phyloP scores from a whole-genome alignment of 1,140 invertebrate genomes.

The Drosophila miranda region DNA sequence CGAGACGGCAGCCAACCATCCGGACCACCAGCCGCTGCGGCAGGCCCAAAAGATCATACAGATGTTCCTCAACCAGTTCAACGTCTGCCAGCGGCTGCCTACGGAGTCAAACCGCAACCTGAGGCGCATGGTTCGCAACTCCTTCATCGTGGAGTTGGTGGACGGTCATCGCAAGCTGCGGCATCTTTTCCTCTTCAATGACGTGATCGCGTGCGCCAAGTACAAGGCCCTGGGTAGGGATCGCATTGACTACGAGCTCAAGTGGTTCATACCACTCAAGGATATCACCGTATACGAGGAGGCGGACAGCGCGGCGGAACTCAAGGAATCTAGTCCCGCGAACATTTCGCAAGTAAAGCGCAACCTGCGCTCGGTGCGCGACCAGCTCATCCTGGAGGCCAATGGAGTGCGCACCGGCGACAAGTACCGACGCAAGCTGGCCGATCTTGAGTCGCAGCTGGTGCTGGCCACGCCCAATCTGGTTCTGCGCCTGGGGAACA shows the following conservation, averaged over 20 bases:
- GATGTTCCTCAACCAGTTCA: conserved; percentile 94
- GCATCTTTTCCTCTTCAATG: conserved; percentile 97
- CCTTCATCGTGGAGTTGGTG: conserved; percentile 95
- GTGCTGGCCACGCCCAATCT: conserved; percentile 95
- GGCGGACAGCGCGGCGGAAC: conserved; percentile 86
- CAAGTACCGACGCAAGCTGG: conserved; percentile 93
- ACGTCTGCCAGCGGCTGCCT: conserved; percentile 84
- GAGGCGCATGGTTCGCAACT: conserved; percentile 95
- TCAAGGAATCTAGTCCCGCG: conserved; percentile 86
- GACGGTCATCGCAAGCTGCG: conserved; percentile 94
- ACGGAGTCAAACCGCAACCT: conserved; percentile 83
- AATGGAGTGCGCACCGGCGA: conserved; percentile 88
- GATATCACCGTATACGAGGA: conserved; percentile 87
- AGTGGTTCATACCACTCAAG: conserved; percentile 94
- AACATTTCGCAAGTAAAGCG: conserved; percentile 93
- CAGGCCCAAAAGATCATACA: conserved; percentile 94
- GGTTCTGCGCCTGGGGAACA: conserved; percentile 89
- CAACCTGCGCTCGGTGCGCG: conserved; percentile 92
- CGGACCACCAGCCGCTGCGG: conserved; percentile 91
- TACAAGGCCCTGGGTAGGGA: conserved; percentile 93
- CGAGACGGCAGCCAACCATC: conserved; percentile 92
- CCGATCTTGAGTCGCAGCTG: conserved; percentile 94
- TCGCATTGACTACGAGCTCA: conserved; percentile 95
- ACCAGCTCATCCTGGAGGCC: conserved; percentile 90
- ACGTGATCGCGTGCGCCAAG: conserved; percentile 97